A percentile compares a stretch with the other conserved stretches of the same genome.
Conservation (phyloP, 2,888 invertebrate genomes). For the Drosophila atroscutellata region DNA sequence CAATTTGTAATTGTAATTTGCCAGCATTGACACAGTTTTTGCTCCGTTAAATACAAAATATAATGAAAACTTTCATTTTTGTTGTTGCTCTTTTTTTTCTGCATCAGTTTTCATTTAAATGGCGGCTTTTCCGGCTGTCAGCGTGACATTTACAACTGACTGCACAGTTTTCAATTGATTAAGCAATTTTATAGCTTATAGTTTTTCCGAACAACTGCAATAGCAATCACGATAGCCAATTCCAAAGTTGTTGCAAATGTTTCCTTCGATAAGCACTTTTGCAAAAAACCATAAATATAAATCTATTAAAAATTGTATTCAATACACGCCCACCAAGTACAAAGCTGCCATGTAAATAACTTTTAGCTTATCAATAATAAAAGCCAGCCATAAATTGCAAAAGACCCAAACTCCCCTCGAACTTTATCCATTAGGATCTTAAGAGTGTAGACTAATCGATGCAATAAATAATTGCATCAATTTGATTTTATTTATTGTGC, state of each 20-base stretch:
- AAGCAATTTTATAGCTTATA: conserved; percentile 64
- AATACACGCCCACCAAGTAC: not conserved
- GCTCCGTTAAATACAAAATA: conserved; percentile 26
- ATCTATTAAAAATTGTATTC: conserved; percentile 21
- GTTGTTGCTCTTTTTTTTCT: conserved; percentile 5
- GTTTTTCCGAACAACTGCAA: conserved; percentile 22
- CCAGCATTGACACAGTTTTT: conserved; percentile 75
- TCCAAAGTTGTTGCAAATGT: conserved; percentile 19
- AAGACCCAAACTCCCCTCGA: not conserved
- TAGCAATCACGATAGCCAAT: conserved; percentile 15
- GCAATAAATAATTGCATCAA: conserved; percentile 13
- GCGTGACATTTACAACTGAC: conserved; percentile 67
- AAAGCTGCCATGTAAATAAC: not conserved
- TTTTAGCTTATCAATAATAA: not conserved
- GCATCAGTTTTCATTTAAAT: conserved; percentile 61
- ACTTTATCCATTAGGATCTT: conserved; percentile 7
- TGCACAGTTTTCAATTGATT: conserved; percentile 76
- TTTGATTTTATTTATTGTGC: conserved; percentile 25
- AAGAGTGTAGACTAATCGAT: conserved; percentile 17
- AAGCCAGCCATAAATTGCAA: not conserved
- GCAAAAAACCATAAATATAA: not conserved
- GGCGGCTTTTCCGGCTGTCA: conserved; percentile 64
- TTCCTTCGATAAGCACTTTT: conserved; percentile 41
- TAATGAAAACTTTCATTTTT: conserved; percentile 47
- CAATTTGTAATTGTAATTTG: conserved; percentile 69